A percentile compares a stretch with the other conserved stretches of the same genome.
Evolutionary conservation across 2,113 vertebrate species (phyloP).

Genomic region (Sinocyclocheilus anophthalmus): DNA sequence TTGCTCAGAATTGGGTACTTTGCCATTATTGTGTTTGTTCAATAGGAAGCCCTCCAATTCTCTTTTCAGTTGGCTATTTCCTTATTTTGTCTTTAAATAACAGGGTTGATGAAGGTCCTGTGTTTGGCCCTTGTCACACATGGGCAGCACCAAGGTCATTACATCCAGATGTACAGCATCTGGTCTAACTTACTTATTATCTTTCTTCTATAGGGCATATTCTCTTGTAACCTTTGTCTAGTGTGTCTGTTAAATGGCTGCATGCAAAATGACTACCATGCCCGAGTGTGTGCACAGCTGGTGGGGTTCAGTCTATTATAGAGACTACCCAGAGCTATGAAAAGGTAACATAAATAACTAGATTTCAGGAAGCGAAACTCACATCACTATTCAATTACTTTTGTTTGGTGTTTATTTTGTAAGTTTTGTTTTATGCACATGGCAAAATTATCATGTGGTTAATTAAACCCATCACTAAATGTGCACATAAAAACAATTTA

Average conservation of each 20-base stretch:
- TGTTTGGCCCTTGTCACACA: not conserved
- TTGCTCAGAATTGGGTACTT: constrained; percentile 15
- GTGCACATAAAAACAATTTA: no score
- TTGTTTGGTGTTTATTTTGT: not conserved
- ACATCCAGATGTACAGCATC: constrained; percentile 17
- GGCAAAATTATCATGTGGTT: no score
- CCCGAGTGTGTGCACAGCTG: not conserved
- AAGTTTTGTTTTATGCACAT: no score
- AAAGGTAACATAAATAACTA: not conserved
- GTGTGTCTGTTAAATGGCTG: constrained; percentile 8
- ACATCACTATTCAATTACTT: not conserved
- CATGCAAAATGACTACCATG: constrained; percentile 1
- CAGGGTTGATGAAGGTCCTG: not conserved
- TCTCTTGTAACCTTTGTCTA: not conserved
- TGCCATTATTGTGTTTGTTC: constrained; percentile 32
- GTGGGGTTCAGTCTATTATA: constrained; percentile 8
- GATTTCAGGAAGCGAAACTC: not conserved
- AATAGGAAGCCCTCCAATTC: constrained; percentile 16
- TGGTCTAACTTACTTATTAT: not conserved
- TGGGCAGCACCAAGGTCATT: constrained; percentile 11
- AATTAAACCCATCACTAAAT: no score
- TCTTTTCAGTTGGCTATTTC: not conserved
- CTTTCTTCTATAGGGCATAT: constrained; percentile 4
- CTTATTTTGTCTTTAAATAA: constrained; percentile 4
- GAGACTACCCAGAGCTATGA: not conserved